A percentile compares a stretch with the other conserved stretches of the same genome.
phyloP scores from a whole-genome alignment of 2,113 vertebrate species.

The Datnioides undecimradiatus region DNA sequence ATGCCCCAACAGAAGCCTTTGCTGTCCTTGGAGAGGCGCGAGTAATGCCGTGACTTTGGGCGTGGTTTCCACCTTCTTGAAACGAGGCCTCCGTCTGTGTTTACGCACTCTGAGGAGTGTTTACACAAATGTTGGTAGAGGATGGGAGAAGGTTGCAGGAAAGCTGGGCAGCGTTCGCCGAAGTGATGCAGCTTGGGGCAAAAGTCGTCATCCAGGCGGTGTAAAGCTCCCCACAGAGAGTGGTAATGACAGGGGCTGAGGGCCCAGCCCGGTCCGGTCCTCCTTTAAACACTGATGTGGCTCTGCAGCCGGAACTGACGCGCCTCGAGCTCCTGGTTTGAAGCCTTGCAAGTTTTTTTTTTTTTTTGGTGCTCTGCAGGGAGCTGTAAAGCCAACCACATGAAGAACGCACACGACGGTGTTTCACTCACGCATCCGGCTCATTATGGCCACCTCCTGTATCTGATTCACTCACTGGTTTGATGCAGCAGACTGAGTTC shows the following conservation, averaged over 20 bases:
- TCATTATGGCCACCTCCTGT: slow-evolving; percentile 27
- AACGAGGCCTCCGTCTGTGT: slow-evolving; percentile 1
- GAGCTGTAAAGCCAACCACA: slow-evolving; percentile 45
- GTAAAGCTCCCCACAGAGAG: slow-evolving; percentile 13
- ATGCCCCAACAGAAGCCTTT: slow-evolving; percentile 27
- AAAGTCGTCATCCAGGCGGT: background rate
- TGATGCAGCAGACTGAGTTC: slow-evolving; percentile 13
- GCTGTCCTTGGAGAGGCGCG: slow-evolving; percentile 43
- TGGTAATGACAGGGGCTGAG: slow-evolving; percentile 29
- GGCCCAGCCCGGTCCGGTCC: slow-evolving; percentile 1
- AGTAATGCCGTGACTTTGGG: slow-evolving; percentile 36
- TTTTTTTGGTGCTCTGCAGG: slow-evolving; percentile 20
- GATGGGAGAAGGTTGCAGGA: background rate
- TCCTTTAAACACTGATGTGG: slow-evolving; percentile 46
- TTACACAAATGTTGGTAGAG: background rate
- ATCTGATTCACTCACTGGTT: too few species aligned
- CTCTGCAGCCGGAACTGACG: slow-evolving; percentile 20
- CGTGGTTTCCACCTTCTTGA: slow-evolving; percentile 18
- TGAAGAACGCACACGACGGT: slow-evolving; percentile 28
- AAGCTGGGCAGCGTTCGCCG: background rate
- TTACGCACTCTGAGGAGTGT: slow-evolving; percentile 5
- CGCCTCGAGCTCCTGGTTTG: slow-evolving; percentile 29
- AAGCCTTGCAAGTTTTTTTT: slow-evolving; percentile 9
- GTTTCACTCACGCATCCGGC: slow-evolving; percentile 15
- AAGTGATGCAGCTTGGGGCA: background rate